These are phyloP conservation scores for Caenorhabditis virilis DNA, from an alignment of 2,888 invertebrate genomes.

Conservation along the genomic window DNA sequence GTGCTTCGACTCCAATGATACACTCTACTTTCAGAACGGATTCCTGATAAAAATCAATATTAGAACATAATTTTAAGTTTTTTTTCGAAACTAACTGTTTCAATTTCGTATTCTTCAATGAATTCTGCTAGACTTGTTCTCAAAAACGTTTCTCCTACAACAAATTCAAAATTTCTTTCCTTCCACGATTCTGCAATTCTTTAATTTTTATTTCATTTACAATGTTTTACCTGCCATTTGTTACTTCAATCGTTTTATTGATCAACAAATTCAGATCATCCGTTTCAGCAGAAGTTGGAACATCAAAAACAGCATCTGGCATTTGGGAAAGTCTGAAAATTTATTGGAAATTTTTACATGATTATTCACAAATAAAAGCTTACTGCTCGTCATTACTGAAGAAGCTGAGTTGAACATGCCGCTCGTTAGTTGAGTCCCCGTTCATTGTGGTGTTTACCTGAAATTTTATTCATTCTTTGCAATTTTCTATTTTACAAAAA, in stretches of 20 bases:
- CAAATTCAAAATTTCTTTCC: constrained; percentile 58
- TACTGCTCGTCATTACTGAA: constrained; percentile 39
- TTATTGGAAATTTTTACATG: not conserved
- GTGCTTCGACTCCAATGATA: constrained; percentile 85
- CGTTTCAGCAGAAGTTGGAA: constrained; percentile 47
- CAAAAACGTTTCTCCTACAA: constrained; percentile 61
- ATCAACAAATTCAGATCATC: constrained; percentile 60
- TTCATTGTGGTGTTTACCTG: constrained; percentile 1
- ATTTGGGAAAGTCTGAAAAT: constrained; percentile 25
- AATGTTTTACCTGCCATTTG: constrained; percentile 44
- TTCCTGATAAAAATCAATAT: too few relatives aligned
- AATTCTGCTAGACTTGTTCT: constrained; percentile 58
- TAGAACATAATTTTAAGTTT: too few relatives aligned
- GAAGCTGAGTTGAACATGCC: constrained; percentile 47
- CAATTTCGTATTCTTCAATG: constrained; percentile 55
- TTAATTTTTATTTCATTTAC: not conserved
- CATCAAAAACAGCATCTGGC: constrained; percentile 47
- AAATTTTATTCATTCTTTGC: not conserved
- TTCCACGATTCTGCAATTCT: constrained; percentile 58
- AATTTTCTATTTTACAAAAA: not conserved
- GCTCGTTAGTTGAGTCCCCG: constrained; percentile 16
- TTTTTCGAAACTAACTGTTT: too few relatives aligned
- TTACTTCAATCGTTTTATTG: constrained; percentile 53
- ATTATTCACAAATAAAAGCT: constrained; percentile 14
- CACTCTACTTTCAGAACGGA: constrained; percentile 87